Evolutionary conservation across 2,797 vertebrate genomes (phyloP).

Genomic region (Myioborus miniatus): DNA sequence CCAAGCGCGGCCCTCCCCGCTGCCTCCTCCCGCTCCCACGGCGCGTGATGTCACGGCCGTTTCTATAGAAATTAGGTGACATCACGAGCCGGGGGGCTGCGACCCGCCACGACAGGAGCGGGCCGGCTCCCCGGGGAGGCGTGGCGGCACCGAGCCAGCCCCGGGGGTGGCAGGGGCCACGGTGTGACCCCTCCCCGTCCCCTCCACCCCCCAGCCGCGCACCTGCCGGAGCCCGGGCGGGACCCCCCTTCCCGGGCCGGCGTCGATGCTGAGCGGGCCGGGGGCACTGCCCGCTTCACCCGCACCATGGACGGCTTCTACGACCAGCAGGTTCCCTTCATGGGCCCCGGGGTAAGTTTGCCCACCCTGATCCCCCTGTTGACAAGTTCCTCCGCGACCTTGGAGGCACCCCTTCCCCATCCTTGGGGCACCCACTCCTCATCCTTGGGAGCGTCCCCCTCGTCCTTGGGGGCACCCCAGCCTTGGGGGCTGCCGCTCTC

Average conservation of each 20-base stretch:
- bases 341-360: conserved; percentile 90
- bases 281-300: conserved; percentile 61
- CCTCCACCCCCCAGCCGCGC: background rate
- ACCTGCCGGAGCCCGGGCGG: conserved; percentile 56
- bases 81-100: conserved; percentile 28
- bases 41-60: conserved; percentile 38
- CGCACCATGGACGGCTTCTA: conserved; percentile 95
- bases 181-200: background rate
- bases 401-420: background rate
- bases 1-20: background rate
- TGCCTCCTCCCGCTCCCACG: background rate
- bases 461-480: background rate
- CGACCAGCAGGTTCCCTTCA: conserved; percentile 96
- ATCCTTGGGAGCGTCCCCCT: background rate
- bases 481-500: background rate
- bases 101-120: conserved; percentile 22
- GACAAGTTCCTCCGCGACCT: background rate
- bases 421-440: background rate
- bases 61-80: conserved; percentile 60
- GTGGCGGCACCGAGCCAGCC: background rate
- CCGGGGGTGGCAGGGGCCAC: background rate
- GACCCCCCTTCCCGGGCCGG: conserved; percentile 41
- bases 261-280: conserved; percentile 77
- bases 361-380: background rate
- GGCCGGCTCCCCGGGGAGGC: background rate